Percentiles rank a stretch among this genome's conserved stretches.
These are phyloP conservation scores for Sigmodon hispidus DNA, from an alignment of 2,113 vertebrate species.

Conservation along the genomic window DNA sequence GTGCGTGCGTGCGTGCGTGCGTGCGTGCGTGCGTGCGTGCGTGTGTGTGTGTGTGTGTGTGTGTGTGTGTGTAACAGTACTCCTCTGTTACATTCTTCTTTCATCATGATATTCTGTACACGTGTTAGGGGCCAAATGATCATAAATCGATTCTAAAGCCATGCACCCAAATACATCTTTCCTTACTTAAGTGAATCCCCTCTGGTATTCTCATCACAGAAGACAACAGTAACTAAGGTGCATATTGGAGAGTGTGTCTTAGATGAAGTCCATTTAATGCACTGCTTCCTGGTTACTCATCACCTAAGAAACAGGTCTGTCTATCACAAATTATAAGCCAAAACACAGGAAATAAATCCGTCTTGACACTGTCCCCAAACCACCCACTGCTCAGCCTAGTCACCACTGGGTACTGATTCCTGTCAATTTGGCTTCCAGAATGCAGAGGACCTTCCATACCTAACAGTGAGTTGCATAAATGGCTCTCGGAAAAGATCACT, in stretches of 20 bases:
- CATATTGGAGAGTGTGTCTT: background rate
- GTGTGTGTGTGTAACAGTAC: background rate
- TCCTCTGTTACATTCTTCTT: background rate
- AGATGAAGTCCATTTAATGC: background rate
- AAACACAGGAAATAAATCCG: background rate
- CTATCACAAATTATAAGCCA: background rate
- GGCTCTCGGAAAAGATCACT: background rate
- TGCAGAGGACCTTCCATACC: background rate
- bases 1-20: too few species aligned
- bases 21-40: too few species aligned
- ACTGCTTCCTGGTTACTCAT: background rate
- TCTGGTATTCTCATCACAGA: background rate
- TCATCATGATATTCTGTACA: background rate
- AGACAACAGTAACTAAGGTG: background rate
- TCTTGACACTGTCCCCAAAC: background rate
- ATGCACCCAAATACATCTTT: background rate
- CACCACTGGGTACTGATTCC: background rate
- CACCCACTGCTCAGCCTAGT: background rate
- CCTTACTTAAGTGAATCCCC: background rate
- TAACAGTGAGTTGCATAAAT: too few species aligned
- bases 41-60: too few species aligned
- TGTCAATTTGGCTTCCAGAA: background rate
- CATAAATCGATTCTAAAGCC: background rate
- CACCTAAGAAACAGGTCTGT: background rate
- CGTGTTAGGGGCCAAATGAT: background rate